These are phyloP conservation scores for Sanderia malayensis DNA, from an alignment of 30 jellyfish, hydroid and myxozoan genomes.

Conservation along the genomic window DNA sequence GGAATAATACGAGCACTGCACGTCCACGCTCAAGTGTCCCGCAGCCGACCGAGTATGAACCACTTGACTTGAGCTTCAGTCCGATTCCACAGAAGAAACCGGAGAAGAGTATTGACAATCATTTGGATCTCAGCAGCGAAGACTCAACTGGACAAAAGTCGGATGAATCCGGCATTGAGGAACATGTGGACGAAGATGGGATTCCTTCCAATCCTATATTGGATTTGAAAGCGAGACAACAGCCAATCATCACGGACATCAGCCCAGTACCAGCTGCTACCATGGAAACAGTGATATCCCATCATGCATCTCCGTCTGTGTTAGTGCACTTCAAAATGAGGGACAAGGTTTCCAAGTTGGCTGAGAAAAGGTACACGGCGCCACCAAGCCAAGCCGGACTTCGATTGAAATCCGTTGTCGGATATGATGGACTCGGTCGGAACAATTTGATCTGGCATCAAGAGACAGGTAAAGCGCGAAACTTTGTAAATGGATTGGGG, in stretches of 20 bases:
- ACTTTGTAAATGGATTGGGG: too few species aligned
- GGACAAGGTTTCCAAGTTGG: slow-evolving; percentile 60
- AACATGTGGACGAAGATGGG: not conserved
- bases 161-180: slow-evolving; percentile 13
- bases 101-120: slow-evolving; percentile 24
- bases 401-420: slow-evolving; percentile 69
- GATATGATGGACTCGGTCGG: slow-evolving; percentile 80
- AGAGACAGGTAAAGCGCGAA: slow-evolving; percentile 63
- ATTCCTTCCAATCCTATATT: too few species aligned
- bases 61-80: slow-evolving; percentile 31
- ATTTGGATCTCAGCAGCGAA: slow-evolving; percentile 47
- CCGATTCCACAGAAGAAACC: slow-evolving; percentile 61
- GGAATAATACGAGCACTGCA: not conserved
- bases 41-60: slow-evolving; percentile 54
- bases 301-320: slow-evolving; percentile 83
- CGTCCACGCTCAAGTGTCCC: slow-evolving; percentile 48
- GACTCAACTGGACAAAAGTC: slow-evolving; percentile 1
- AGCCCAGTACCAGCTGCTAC: slow-evolving; percentile 48
- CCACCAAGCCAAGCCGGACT: slow-evolving; percentile 88
- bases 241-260: slow-evolving; percentile 19
- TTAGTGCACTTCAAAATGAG: slow-evolving; percentile 75
- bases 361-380: slow-evolving; percentile 84
- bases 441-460: slow-evolving; percentile 85
- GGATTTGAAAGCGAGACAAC: not conserved
- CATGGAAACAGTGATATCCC: slow-evolving; percentile 42